Evolutionary conservation across 1,140 invertebrate genomes (phyloP), one percentile per base, ranked within the genome.

Genomic region (Cardiocondyla obscurior): DNA sequence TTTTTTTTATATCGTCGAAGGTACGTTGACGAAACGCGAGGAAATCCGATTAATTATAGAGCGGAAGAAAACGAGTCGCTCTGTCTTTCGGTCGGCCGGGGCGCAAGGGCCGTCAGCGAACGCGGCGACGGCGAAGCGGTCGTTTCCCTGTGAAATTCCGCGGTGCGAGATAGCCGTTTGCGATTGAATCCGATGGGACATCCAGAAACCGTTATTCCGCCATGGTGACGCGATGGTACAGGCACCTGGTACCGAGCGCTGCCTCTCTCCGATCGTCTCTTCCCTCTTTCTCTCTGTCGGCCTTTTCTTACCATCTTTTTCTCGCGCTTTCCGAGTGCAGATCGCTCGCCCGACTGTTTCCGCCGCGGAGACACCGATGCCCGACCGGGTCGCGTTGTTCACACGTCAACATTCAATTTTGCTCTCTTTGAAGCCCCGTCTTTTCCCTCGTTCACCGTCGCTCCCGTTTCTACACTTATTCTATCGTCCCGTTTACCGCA

Each of bases 121-220:
- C 1, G 19, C 86, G 64, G 69, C 51, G 30, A 58, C 86, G 55
- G 55, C 62, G 77, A 81, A 28, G 74, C 84, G 87, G 74, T 83
- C 79, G 86, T 91, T 91, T 92, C 88, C 89, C 82, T 87, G 87
- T 84, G 85, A 92, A 92, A 91, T 90, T 89, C 87, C 89, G 73
- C 81, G 69, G 82, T 67, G 81, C 85, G 74, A 82, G 85, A 91
- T 91, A 92, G 87, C 79, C 88, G 91, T 90, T 91, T 85, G 85
- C 88, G 90, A 92, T 92, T 92, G 88, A 91, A 89, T 89, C 86
- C 90, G 90, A 92, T 92, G 90, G 89, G 88, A 92, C 87, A 91
- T 90, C 85, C 87, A 88, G 70, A 79, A 86, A 91, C 92, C 91
- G 92, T 92, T 92, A 92, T 81, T 84, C 62, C 76, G 82, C 84